phyloP scores from a whole-genome alignment of 2,113 vertebrate genomes.

The Genyomyrus donnyi region DNA sequence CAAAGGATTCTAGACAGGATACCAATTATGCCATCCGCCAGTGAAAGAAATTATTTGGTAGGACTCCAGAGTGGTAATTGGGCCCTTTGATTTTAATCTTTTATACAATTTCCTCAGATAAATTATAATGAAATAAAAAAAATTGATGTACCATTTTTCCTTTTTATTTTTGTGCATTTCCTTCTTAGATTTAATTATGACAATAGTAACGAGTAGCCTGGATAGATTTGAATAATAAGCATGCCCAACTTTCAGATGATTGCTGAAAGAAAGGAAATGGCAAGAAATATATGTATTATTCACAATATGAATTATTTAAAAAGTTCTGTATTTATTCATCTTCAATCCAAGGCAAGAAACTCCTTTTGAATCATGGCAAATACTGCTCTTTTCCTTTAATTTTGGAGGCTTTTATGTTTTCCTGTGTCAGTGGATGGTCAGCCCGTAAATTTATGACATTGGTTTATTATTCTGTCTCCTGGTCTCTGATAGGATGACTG shows the following conservation, averaged over 20 bases:
- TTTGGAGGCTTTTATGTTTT: neutral
- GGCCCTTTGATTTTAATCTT: neutral
- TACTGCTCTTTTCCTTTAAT: neutral
- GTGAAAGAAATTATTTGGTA: neutral
- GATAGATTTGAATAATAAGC: neutral
- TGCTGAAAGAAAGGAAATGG: neutral
- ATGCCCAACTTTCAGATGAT: neutral
- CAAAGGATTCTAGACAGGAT: neutral
- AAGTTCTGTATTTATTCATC: conserved; percentile 2
- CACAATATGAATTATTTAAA: neutral
- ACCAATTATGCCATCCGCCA: neutral
- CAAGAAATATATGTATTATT: conserved; percentile 12
- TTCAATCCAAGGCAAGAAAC: neutral
- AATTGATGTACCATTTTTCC: neutral
- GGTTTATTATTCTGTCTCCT: neutral
- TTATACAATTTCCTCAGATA: neutral
- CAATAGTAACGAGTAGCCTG: neutral
- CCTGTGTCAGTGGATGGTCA: neutral
- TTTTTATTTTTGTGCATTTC: neutral
- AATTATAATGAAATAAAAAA: neutral
- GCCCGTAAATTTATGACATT: neutral
- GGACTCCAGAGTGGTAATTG: neutral
- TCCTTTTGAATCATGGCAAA: neutral
- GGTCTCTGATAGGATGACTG: neutral
- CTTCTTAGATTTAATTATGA: neutral